A percentile compares a stretch with the other conserved stretches of the same genome.
These are phyloP conservation scores for Philaenus spumarius DNA, from an alignment of 1,140 invertebrate genomes.

Conservation along the genomic window DNA sequence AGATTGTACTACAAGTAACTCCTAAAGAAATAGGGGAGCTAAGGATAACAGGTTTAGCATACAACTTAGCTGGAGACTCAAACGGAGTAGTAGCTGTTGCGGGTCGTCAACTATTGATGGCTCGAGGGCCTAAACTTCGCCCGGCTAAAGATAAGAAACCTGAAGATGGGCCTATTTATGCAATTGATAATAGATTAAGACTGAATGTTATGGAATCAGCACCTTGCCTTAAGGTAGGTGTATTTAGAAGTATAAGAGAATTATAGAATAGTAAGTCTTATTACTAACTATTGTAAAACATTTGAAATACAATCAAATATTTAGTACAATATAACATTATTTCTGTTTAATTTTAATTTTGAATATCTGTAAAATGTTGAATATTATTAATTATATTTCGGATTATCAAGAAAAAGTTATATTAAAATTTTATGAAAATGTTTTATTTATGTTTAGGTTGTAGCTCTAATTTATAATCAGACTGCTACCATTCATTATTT, in stretches of 20 bases:
- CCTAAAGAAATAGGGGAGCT: conserved; percentile 27
- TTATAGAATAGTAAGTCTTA: neutral
- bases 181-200: conserved; percentile 31
- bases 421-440: neutral
- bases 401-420: neutral
- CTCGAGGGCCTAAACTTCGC: conserved; percentile 42
- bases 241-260: conserved; percentile 12
- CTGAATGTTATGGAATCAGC: conserved; percentile 31
- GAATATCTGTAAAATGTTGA: too few species aligned
- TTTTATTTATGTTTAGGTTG: neutral
- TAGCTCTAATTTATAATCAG: neutral
- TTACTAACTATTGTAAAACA: neutral
- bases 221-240: conserved; percentile 61
- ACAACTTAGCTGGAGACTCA: conserved; percentile 29
- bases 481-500: neutral
- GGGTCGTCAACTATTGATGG: conserved; percentile 56
- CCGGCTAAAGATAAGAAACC: conserved; percentile 39
- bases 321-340: too few species aligned
- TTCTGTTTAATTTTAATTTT: too few species aligned
- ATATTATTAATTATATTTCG: neutral
- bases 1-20: conserved; percentile 28
- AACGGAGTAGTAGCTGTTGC: conserved; percentile 39
- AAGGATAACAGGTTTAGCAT: conserved; percentile 27
- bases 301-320: neutral
- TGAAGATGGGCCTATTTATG: neutral